Evolutionary conservation across 2,113 vertebrate genomes (phyloP), one percentile per base, ranked within the genome.

Genomic region (Cariama cristata): DNA sequence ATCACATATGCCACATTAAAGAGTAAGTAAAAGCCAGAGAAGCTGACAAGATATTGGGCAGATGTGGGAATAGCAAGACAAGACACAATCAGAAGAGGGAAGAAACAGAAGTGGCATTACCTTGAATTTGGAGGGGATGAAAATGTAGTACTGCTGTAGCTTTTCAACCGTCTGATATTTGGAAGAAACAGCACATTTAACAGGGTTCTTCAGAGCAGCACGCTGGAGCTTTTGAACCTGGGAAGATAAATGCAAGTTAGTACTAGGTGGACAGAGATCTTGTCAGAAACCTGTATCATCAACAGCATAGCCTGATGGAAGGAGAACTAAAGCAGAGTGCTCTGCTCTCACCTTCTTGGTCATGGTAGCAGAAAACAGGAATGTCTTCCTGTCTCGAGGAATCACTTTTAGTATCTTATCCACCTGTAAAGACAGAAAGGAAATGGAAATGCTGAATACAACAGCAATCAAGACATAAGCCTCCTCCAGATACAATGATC

Each of bases 391-490:
- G 30, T 99, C 99, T 97, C 99, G 98, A 53, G 99, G 99, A 97
- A 99, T 99, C 95, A 99, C 99, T 97, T 99, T 99, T 74, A 99
- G 71, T 91, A 99, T 99, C 97, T 99, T 99, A 97, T 99, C 99
- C 90, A 99, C 99, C 99, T 99, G 96, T 26, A 71, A 79, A 53
- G 97, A 83, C 7, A 73, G 42, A 14, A 84, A 79, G 83, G 64
- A 80, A 91, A 83, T 5, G 4, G 11, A 86, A 96, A 89, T 20
- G 10, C 30, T 76, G 53, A 72, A 64, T 28, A 76, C 15, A 71
- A 71, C 9, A 68, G 17, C 45, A 84, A 74, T 42, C 23, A 73
- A 79, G 32, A 66, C 23, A 55, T 6, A 81, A 72, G n/a, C 33
- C 4, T 75, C 27, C 24, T 30, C 45, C 67, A 91, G 87, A 71